These are phyloP conservation scores for Valencia hispanica DNA, from an alignment of 2,797 vertebrate genomes.

Conservation along the genomic window DNA sequence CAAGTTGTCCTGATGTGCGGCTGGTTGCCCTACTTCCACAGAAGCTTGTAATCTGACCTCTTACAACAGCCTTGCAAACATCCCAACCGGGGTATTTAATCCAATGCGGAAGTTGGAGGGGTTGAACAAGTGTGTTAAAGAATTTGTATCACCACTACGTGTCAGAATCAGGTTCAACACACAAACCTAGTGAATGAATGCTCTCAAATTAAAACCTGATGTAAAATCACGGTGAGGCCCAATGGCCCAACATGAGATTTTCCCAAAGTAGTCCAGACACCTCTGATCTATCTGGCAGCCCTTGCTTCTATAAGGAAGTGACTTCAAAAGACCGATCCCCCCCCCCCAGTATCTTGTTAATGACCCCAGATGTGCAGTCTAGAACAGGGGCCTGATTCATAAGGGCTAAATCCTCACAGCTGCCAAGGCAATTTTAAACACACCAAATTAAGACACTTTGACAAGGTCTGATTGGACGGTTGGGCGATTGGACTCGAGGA, in stretches of 20 bases:
- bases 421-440: conserved; percentile 21
- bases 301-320: conserved; percentile 46
- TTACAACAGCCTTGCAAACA: conserved; percentile 56
- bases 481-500: conserved; percentile 59
- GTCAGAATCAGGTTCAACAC: conserved; percentile 25
- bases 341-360: conserved; percentile 47
- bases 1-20: conserved; percentile 26
- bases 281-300: conserved; percentile 69
- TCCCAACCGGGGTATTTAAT: conserved; percentile 68
- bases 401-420: conserved; percentile 37
- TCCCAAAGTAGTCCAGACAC: conserved; percentile 66
- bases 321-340: conserved; percentile 66
- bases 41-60: conserved; percentile 75
- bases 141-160: conserved; percentile 46
- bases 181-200: conserved; percentile 5
- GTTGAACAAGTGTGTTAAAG: conserved; percentile 10
- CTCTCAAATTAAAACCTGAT: conserved; percentile 5
- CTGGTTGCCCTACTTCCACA: conserved; percentile 67
- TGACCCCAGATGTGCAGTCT: conserved; percentile 72
- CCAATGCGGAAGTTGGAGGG: conserved; percentile 40
- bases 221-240: conserved; percentile 34
- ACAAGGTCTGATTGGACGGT: conserved; percentile 44
- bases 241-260: conserved; percentile 49
- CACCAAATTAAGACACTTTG: conserved; percentile 59
- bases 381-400: conserved; percentile 65